phyloP scores from a whole-genome alignment of 2,797 vertebrate genomes.

The Mus spretus region DNA sequence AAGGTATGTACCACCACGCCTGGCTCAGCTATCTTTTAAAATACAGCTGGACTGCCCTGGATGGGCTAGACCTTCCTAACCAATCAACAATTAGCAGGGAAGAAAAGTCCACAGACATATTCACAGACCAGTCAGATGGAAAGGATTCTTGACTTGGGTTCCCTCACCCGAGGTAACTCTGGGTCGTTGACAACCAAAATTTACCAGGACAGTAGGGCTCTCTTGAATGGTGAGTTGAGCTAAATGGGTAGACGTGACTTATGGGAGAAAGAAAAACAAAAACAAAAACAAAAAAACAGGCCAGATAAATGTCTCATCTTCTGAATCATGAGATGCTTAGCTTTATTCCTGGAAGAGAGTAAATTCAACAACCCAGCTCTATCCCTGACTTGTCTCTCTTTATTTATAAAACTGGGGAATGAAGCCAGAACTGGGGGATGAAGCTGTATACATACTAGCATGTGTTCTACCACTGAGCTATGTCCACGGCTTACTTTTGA shows the following conservation, averaged over 20 bases:
- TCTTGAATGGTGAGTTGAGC: neutral
- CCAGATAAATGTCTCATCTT: neutral
- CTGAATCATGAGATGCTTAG: neutral
- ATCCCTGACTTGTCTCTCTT: neutral
- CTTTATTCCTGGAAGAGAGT: neutral
- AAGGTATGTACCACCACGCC: rapidly evolving
- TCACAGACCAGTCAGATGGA: neutral
- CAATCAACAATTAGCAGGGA: neutral
- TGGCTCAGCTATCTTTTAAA: neutral
- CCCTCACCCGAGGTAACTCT: neutral
- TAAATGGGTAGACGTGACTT: neutral
- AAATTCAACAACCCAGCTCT: neutral
- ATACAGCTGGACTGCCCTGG: too few relatives aligned
- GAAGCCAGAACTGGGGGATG: neutral
- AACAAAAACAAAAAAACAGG: neutral
- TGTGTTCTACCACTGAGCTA: neutral
- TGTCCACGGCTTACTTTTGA: neutral
- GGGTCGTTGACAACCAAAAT: neutral
- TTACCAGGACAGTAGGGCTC: neutral
- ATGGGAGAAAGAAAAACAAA: neutral
- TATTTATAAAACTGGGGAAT: neutral
- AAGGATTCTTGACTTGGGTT: neutral
- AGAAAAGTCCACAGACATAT: rapidly evolving
- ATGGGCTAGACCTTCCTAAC: neutral
- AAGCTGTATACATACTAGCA: neutral